A percentile compares a stretch with the other conserved stretches of the same genome.
These are phyloP conservation scores for Drosophila teissieri DNA, from an alignment of 1,140 invertebrate species.

Conservation along the genomic window DNA sequence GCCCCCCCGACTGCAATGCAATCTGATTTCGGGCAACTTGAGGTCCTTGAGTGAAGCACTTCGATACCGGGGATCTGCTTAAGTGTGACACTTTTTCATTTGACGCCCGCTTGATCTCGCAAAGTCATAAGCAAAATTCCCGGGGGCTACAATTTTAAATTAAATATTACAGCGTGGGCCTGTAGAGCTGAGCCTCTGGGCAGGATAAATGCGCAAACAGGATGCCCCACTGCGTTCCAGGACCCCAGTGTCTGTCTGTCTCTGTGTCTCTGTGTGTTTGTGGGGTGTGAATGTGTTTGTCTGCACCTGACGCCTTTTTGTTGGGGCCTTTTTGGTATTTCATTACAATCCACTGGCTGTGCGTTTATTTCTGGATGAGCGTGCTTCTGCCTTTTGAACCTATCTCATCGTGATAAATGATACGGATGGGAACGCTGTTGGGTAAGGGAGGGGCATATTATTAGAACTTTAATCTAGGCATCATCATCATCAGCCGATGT, in stretches of 20 bases:
- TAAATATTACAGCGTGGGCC: slow-evolving; percentile 59
- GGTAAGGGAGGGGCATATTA: neutral
- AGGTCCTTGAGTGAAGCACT: slow-evolving; percentile 22
- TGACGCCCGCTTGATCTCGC: slow-evolving; percentile 33
- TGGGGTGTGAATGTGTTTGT: slow-evolving; percentile 15
- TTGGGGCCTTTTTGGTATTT: slow-evolving; percentile 16
- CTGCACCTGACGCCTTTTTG: slow-evolving; percentile 46
- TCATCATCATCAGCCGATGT: no score
- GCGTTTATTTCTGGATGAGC: slow-evolving; percentile 11
- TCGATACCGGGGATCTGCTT: slow-evolving; percentile 2
- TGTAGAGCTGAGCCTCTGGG: slow-evolving; percentile 29
- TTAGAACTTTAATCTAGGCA: neutral
- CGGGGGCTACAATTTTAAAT: slow-evolving; percentile 62
- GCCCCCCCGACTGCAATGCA: slow-evolving; percentile 8
- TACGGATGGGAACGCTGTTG: neutral
- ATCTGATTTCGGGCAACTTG: slow-evolving; percentile 28
- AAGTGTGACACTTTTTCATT: slow-evolving; percentile 53
- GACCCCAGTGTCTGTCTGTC: slow-evolving; percentile 1
- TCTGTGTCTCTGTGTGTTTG: neutral
- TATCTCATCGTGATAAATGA: slow-evolving; percentile 36
- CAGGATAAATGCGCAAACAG: slow-evolving; percentile 56
- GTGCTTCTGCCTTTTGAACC: slow-evolving; percentile 21
- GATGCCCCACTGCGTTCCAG: slow-evolving; percentile 32
- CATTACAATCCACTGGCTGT: slow-evolving; percentile 23
- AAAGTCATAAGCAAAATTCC: slow-evolving; percentile 52